Percentiles rank a stretch among this genome's conserved stretches.
These are phyloP conservation scores for Coracias cyanogaster DNA, from an alignment of 2,797 vertebrate species.

Conservation along the genomic window DNA sequence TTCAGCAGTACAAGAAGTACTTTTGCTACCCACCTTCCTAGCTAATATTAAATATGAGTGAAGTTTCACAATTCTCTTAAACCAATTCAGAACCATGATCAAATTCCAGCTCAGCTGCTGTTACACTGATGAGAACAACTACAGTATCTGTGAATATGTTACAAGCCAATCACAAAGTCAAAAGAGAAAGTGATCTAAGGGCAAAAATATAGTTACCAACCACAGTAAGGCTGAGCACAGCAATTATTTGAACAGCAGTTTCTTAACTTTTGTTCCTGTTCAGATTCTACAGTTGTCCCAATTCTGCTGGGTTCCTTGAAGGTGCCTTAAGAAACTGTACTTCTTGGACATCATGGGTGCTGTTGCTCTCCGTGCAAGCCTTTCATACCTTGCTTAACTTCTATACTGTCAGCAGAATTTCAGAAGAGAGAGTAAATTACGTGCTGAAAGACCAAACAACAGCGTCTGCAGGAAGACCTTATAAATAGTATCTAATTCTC, in stretches of 20 bases:
- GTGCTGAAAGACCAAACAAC: not conserved
- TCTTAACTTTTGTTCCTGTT: not conserved
- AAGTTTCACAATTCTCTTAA: not conserved
- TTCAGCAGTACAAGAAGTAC: not conserved
- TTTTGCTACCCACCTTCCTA: not conserved
- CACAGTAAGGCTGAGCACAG: not conserved
- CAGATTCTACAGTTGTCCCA: not conserved
- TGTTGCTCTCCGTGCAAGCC: not conserved
- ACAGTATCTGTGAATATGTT: not conserved
- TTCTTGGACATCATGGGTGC: not conserved
- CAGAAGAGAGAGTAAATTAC: not conserved
- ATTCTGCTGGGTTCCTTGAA: not conserved
- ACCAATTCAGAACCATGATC: not conserved
- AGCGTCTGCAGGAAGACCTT: not conserved
- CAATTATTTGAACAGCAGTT: not conserved
- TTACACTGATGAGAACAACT: not conserved
- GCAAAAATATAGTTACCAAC: not conserved
- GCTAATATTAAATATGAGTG: not conserved
- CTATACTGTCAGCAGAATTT: not conserved
- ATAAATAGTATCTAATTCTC: not conserved
- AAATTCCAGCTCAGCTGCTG: not conserved
- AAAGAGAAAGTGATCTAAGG: not conserved
- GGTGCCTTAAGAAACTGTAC: not conserved
- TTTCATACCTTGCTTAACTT: not conserved
- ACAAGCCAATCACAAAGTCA: not conserved